These are phyloP conservation scores for Pseudomugil tenellus DNA, from an alignment of 2,797 vertebrate genomes.

Conservation along the genomic window DNA sequence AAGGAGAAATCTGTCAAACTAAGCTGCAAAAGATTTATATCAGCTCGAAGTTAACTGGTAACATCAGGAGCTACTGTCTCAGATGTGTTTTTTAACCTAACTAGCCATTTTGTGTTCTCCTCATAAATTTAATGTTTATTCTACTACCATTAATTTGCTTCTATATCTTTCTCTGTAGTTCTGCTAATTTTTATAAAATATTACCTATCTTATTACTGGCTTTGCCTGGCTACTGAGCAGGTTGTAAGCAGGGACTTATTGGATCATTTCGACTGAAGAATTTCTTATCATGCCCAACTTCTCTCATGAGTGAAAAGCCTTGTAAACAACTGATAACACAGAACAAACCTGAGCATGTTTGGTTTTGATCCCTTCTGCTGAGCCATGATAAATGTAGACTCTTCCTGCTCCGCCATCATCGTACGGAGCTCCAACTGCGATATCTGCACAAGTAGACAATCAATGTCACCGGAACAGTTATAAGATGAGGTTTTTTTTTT, in stretches of 20 bases:
- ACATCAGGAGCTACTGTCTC: background rate
- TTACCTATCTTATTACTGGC: background rate
- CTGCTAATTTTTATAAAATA: background rate
- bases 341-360: slow-evolving; percentile 81
- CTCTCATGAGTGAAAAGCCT: background rate
- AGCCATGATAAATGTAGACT: slow-evolving; percentile 95
- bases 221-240: background rate
- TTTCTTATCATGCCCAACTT: too few relatives aligned
- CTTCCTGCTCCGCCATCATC: slow-evolving; percentile 86
- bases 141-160: background rate
- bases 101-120: background rate
- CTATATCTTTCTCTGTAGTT: background rate
- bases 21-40: background rate
- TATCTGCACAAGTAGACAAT: slow-evolving; percentile 81
- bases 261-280: background rate
- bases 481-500: background rate
- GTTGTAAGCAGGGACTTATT: background rate
- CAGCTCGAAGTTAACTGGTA: background rate
- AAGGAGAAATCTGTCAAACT: slow-evolving; percentile 2
- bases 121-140: background rate
- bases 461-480: background rate
- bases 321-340: background rate
- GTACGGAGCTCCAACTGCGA: slow-evolving; percentile 94
- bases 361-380: slow-evolving; percentile 86
- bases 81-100: background rate